Evolutionary conservation across 2,113 vertebrate species (phyloP).

Genomic region (Oreochromis spilurus): DNA sequence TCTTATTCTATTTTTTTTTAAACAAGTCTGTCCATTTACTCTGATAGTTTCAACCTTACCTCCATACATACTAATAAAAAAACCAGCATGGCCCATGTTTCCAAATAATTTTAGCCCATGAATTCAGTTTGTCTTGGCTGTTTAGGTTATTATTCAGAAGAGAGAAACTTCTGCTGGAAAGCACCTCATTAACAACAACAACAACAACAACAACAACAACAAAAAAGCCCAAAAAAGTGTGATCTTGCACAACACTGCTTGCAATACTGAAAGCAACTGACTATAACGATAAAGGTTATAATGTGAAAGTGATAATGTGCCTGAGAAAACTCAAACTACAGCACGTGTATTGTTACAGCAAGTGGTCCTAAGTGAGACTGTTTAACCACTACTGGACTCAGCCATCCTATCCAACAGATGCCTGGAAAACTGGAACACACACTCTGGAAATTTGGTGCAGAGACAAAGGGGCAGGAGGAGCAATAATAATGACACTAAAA

Average conservation of each 20-base stretch:
- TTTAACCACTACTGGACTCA: background rate
- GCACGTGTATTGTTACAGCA: background rate
- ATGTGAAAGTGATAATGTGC: background rate
- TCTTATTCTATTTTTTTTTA: background rate
- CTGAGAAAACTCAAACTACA: background rate
- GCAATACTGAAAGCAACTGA: background rate
- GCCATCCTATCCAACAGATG: background rate
- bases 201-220: background rate
- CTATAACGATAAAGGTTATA: background rate
- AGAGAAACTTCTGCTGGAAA: background rate
- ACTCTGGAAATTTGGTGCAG: background rate
- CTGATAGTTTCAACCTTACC: background rate
- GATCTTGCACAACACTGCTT: background rate
- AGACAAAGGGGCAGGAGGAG: background rate
- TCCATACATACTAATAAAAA: background rate
- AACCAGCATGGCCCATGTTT: background rate
- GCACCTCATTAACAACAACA: background rate
- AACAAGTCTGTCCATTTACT: background rate
- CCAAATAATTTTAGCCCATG: background rate
- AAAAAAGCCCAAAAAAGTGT: background rate
- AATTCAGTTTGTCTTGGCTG: background rate
- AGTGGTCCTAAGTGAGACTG: background rate
- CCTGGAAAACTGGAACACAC: constrained; percentile 33
- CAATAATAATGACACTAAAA: background rate
- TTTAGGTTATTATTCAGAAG: background rate